phyloP scores from a whole-genome alignment of 2,113 vertebrate genomes.

The Ornithorhynchus anatinus region DNA sequence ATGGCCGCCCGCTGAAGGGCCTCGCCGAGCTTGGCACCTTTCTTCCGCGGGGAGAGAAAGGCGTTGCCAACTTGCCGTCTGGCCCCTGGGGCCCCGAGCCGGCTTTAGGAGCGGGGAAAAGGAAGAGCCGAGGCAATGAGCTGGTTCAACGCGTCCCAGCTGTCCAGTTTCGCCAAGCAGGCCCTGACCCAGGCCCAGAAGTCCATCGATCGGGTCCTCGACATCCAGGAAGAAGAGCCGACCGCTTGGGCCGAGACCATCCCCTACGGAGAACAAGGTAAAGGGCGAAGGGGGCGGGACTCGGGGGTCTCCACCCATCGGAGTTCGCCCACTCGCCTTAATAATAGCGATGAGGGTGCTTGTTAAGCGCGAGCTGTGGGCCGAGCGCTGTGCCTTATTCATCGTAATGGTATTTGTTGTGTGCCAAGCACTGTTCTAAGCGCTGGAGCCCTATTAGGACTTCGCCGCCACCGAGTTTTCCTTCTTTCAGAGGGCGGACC shows the following conservation, averaged over 20 bases:
- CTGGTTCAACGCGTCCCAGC: slow-evolving; percentile 97
- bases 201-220: slow-evolving; percentile 95
- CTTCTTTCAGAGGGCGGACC: no score
- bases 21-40: neutral
- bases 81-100: neutral
- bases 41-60: neutral
- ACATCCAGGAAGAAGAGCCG: slow-evolving; percentile 92
- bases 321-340: neutral
- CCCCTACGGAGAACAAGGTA: slow-evolving; percentile 79
- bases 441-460: no score
- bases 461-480: no score
- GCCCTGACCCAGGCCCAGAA: slow-evolving; percentile 96
- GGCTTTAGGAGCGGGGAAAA: neutral
- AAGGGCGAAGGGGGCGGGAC: neutral
- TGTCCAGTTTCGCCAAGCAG: slow-evolving; percentile 97
- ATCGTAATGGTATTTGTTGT: no score
- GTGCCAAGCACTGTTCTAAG: no score
- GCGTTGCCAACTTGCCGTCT: no score
- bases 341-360: no score
- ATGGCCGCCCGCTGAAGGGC: neutral
- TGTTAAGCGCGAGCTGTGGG: no score
- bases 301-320: accelerated
- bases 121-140: slow-evolving; percentile 77
- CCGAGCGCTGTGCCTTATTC: no score
- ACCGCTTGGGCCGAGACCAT: slow-evolving; percentile 79